Percentiles rank a stretch among this genome's conserved stretches.
These are phyloP conservation scores for Hiodon tergisus DNA, from an alignment of 2,113 vertebrate genomes.

Conservation along the genomic window DNA sequence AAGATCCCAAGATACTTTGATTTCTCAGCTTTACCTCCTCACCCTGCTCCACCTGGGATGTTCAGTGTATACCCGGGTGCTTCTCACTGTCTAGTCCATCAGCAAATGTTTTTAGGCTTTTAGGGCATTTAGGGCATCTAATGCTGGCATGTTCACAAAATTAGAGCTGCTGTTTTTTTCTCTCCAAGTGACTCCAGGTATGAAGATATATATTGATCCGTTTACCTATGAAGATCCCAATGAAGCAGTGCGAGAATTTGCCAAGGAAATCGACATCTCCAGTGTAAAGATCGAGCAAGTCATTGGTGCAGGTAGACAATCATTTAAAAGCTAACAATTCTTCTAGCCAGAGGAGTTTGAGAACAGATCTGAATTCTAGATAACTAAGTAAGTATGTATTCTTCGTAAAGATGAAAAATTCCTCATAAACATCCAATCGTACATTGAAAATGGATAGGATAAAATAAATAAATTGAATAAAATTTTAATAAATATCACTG, in stretches of 20 bases:
- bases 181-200: conserved; percentile 82
- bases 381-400: too few relatives aligned
- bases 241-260: conserved; percentile 89
- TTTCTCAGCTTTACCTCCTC: neutral
- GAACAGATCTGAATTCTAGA: too few relatives aligned
- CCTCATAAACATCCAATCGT: too few relatives aligned
- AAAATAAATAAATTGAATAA: too few relatives aligned
- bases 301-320: conserved; percentile 83
- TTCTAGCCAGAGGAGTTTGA: too few relatives aligned
- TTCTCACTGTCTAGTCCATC: too few relatives aligned
- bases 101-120: neutral
- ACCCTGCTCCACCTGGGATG: neutral
- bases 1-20: too few relatives aligned
- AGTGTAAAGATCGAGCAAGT: conserved; percentile 97
- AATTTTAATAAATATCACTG: too few relatives aligned
- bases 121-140: neutral
- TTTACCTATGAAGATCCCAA: conserved; percentile 91
- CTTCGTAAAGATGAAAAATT: too few relatives aligned
- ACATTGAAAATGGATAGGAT: too few relatives aligned
- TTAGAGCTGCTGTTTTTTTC: conserved; percentile 31
- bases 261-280: conserved; percentile 92
- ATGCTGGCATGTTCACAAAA: conserved; percentile 9
- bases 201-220: conserved; percentile 96
- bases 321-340: neutral
- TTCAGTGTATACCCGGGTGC: too few relatives aligned